Evolutionary conservation across 2,113 vertebrate species (phyloP), one percentile per base, ranked within the genome.

Genomic region (Leptodactylus fuscus): DNA sequence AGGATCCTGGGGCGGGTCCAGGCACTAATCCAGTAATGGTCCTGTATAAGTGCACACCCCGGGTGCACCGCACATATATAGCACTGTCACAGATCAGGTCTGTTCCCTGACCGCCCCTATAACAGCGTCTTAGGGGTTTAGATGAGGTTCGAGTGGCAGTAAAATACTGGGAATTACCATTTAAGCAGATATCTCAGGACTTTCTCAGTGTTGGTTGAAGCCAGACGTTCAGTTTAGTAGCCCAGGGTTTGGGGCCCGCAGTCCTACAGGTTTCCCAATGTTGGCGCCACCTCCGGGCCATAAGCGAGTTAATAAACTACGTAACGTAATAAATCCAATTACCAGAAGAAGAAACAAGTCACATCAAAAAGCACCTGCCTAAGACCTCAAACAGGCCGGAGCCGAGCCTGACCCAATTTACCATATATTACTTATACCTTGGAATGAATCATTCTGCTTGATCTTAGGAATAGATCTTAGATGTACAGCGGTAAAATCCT

Each of bases 381-480:
- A 10, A 24, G 71, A 29, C 71, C 41, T 27, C 41, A 29, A 58
- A 58, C 32, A 24, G 22, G 13, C 34, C 53, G 11, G 8, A n/a
- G 51, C 53, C 20, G 3, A 79, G 20, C 53, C 29, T 60, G 76
- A 79, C 76, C 34, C 51, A 58, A 8, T 79, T 58, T 58, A 58
- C n/a, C 51, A 58, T 79, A 38, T 55, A 41, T 60, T 79, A 60
- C 76, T 79, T 79, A 60, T 60, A 60, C 51, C 34, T 27, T 60
- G 32, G 36, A 16, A 79, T 79, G 34, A 79, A 79, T 58, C 51
- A 79, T 60, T 79, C 76, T 41, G 22, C 76, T 79, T 79, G 51
- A 79, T 79, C 32, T 79, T n/a, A 12, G 32, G 12, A 1, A 5
- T 38, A 38, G 20, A 20, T 55, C n/a, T 79, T 41, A 79, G 76